Percentiles rank a stretch among this genome's conserved stretches.
These are phyloP conservation scores for Phymastichus coffea DNA, from an alignment of 1,140 invertebrate genomes.

Conservation along the genomic window DNA sequence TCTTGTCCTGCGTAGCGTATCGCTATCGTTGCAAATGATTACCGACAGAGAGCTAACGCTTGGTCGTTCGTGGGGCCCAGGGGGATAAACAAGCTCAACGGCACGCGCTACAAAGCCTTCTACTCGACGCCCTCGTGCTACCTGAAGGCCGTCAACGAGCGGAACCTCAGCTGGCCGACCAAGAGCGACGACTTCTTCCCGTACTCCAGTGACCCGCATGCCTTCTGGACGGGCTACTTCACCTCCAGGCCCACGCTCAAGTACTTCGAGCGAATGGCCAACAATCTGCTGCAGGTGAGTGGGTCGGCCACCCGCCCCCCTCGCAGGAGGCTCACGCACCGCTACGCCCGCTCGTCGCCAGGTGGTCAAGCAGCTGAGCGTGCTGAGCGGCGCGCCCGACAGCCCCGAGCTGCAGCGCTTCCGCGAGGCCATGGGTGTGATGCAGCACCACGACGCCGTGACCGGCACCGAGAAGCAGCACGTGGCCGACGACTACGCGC, in stretches of 20 bases:
- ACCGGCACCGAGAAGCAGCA: slow-evolving; percentile 89
- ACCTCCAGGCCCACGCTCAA: slow-evolving; percentile 86
- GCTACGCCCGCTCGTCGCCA: no score
- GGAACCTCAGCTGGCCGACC: slow-evolving; percentile 64
- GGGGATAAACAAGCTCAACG: slow-evolving; percentile 46
- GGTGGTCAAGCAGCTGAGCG: slow-evolving; percentile 52
- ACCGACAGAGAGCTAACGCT: no score
- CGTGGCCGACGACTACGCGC: slow-evolving; percentile 83
- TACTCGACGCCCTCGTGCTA: slow-evolving; percentile 97
- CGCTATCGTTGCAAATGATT: no score
- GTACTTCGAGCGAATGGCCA: slow-evolving; percentile 72
- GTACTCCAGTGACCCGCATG: slow-evolving; percentile 79
- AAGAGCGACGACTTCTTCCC: slow-evolving; percentile 90
- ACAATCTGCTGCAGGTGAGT: slow-evolving; percentile 81
- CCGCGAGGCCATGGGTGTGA: slow-evolving; percentile 69
- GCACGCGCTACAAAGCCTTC: slow-evolving; percentile 61
- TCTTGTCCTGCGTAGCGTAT: no score
- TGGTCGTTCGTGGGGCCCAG: no score
- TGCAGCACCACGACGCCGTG: slow-evolving; percentile 88
- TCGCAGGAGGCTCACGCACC: no score
- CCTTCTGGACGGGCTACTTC: slow-evolving; percentile 95
- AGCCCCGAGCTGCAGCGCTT: slow-evolving; percentile 47
- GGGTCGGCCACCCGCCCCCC: no score
- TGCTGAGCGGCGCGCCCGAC: slow-evolving; percentile 33
- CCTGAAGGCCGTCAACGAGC: slow-evolving; percentile 75